Conservation (phyloP, 2,113 vertebrate species). For the Garra rufa region DNA sequence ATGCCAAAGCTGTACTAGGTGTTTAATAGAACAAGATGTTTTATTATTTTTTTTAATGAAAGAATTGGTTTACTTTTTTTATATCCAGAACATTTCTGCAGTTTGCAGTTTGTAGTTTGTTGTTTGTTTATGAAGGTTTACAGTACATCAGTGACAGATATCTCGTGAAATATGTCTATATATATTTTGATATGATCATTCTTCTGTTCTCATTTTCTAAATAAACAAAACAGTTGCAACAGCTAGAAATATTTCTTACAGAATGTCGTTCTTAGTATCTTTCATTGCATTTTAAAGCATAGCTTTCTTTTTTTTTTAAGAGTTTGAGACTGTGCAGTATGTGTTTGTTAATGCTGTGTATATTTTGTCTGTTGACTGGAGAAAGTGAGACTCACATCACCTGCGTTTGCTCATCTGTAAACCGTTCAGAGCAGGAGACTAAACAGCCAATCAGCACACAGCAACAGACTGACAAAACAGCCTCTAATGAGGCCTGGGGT, state of each 20-base stretch:
- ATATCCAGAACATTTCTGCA: too few species aligned
- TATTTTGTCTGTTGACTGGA: neutral
- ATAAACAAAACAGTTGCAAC: neutral
- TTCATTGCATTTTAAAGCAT: neutral
- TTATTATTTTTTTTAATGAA: too few species aligned
- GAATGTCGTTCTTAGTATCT: neutral
- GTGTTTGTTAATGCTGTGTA: neutral
- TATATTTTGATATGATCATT: neutral
- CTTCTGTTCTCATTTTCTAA: neutral
- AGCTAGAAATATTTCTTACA: neutral
- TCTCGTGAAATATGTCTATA: neutral
- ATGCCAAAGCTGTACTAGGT: constrained; percentile 37
- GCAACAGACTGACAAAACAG: too few species aligned
- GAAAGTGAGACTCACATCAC: neutral
- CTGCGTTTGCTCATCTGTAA: neutral
- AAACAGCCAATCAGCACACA: too few species aligned
- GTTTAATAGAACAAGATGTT: neutral
- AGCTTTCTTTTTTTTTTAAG: neutral
- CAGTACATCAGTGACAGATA: neutral
- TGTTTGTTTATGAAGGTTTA: neutral
- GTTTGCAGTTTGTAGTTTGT: too few species aligned
- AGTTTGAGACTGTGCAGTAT: neutral
- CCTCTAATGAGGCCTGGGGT: neutral
- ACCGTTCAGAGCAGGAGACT: neutral
- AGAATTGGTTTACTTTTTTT: too few species aligned